Conservation (phyloP, 2,797 vertebrate genomes). For the Gymnoscopelus braueri region DNA sequence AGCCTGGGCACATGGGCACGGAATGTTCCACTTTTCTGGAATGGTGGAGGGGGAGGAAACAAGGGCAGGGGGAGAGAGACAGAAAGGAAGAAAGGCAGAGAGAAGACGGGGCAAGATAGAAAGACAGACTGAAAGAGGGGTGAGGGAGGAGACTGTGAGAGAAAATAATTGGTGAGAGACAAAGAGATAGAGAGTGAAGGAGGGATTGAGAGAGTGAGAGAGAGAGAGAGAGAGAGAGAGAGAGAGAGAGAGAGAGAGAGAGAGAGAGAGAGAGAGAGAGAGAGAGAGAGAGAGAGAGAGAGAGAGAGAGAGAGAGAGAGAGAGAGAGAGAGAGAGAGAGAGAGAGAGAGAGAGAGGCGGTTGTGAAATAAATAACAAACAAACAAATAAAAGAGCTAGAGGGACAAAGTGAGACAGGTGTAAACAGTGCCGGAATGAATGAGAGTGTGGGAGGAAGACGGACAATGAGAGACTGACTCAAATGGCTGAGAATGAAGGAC, state of each 20-base stretch:
- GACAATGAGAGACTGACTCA: background rate
- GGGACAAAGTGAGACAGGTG: background rate
- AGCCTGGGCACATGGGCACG: conserved; percentile 20
- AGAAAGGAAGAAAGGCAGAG: conserved; percentile 12
- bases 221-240: conserved; percentile 5
- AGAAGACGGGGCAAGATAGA: background rate
- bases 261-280: no score
- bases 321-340: no score
- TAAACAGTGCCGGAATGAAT: no score
- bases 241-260: conserved; percentile 35
- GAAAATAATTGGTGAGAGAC: background rate
- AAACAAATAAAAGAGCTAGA: background rate
- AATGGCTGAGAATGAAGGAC: no score
- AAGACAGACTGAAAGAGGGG: background rate
- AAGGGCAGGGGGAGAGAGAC: background rate
- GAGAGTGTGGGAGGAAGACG: conserved; percentile 8
- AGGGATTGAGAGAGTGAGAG: no score
- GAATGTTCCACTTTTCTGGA: conserved; percentile 56
- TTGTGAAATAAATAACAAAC: background rate
- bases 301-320: no score
- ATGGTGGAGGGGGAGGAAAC: conserved; percentile 24
- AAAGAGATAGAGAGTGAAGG: background rate
- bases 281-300: no score
- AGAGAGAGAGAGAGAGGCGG: no score
- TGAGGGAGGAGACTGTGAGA: background rate